Base-by-base conservation (phyloP, 2,888 invertebrate genomes). In the Julus scandinavius region DNA sequence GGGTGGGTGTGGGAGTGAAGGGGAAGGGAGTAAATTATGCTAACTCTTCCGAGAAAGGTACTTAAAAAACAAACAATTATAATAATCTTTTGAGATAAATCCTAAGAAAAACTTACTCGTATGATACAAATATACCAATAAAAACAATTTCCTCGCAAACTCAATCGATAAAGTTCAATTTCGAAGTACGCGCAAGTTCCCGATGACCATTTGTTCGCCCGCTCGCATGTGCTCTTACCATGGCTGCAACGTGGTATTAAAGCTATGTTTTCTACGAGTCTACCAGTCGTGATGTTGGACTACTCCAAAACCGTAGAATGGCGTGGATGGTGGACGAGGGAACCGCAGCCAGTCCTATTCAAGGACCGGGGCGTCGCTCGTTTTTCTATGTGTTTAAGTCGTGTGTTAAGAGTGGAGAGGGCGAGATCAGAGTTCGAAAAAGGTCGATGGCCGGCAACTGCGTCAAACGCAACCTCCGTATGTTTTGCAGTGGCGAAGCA, bases 71-170 rank as follows among this genome's bases (percentile, higher is more conserved):
- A 80, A 80, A 80, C 38, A 80, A 80, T 80, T 80, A 80, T 80
- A 80, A 80, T 80, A 80, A 80, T 80, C 80, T 80, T 80, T 80
- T 80, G 80, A 80, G 80, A 80, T 80, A 80, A 80, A 80, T 80
- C 80, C 80, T 80, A 80, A 80, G 80, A 80, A 80, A 80, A 80
- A 80, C 38, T 50, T 54, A 54, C 54, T 80, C 80, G 80, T 80
- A 80, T 80, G 38, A 38, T 80, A 80, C 80, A 80, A 80, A 80
- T 80, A 80, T 80, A 80, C 80, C 80, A 38, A 80, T 80, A 80
- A 80, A 80, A 80, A 80, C 80, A 80, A 80, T 80, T 80, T 80
- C 80, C 80, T 80, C 80, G 80, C 80, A 38, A 80, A 40, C 38
- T 80, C 29, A 38, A 38, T 80, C 38, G 80, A 80, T 38, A 72